Conservation (phyloP, 2,888 invertebrate genomes). For the Eupithecia tripunctaria region DNA sequence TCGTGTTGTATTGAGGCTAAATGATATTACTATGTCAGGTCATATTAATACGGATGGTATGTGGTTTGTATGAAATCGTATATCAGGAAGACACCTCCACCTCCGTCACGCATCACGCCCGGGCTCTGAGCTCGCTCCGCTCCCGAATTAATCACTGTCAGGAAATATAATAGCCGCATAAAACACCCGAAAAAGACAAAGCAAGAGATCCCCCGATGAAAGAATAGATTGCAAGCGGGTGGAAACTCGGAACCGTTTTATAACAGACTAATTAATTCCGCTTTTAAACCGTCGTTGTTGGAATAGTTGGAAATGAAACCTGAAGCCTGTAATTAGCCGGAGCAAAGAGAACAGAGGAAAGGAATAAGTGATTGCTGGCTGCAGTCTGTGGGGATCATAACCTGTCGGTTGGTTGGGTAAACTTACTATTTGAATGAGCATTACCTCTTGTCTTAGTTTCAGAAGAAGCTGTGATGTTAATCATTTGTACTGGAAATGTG, state of each 20-base stretch:
- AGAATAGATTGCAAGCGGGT: slow-evolving; percentile 27
- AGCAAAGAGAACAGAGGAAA: slow-evolving; percentile 7
- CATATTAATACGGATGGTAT: background rate
- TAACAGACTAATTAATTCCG: slow-evolving; percentile 31
- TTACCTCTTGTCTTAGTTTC: background rate
- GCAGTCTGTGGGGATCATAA: background rate
- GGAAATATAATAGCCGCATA: slow-evolving; percentile 38
- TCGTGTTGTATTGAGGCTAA: background rate
- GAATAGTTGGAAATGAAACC: slow-evolving; percentile 24
- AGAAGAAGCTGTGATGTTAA: background rate
- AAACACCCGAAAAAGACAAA: slow-evolving; percentile 37
- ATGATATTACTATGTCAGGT: background rate
- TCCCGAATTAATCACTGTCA: slow-evolving; percentile 37
- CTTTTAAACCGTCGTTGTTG: slow-evolving; percentile 17
- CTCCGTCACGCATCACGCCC: background rate
- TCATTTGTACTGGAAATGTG: background rate
- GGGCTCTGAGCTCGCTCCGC: slow-evolving; percentile 6
- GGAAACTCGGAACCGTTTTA: slow-evolving; percentile 16
- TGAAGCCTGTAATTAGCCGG: slow-evolving; percentile 17
- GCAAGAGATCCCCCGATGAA: slow-evolving; percentile 14
- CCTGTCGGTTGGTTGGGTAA: background rate
- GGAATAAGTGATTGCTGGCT: slow-evolving; percentile 7
- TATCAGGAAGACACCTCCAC: background rate
- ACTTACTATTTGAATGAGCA: background rate
- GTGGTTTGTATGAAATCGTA: background rate